These are phyloP conservation scores for Drosophila saltans DNA, from an alignment of 1,140 invertebrate species.

Conservation along the genomic window DNA sequence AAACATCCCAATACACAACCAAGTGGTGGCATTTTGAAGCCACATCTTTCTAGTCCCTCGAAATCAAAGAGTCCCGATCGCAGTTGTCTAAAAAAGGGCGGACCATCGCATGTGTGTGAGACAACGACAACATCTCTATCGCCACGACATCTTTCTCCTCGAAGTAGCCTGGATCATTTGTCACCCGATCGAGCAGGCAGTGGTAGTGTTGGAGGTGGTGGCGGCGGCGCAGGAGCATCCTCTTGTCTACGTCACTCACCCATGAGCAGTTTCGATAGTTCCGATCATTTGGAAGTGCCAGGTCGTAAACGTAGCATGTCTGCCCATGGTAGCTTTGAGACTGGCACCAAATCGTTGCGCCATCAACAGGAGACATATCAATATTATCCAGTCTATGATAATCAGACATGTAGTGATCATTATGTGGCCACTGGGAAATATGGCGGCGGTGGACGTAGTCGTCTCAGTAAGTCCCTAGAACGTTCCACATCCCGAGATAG, in stretches of 20 bases:
- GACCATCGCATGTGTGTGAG: slow-evolving; percentile 71
- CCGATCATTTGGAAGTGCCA: slow-evolving; percentile 75
- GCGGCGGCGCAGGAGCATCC: background rate
- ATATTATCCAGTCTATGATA: slow-evolving; percentile 82
- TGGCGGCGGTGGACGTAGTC: slow-evolving; percentile 44
- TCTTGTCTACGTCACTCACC: slow-evolving; percentile 74
- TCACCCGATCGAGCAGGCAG: slow-evolving; percentile 71
- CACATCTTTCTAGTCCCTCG: slow-evolving; percentile 64
- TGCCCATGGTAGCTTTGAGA: slow-evolving; percentile 80
- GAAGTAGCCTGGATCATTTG: slow-evolving; percentile 75
- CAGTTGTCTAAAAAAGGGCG: slow-evolving; percentile 78
- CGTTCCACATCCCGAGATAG: slow-evolving; percentile 77
- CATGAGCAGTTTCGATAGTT: slow-evolving; percentile 80
- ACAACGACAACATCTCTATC: slow-evolving; percentile 55
- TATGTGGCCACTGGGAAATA: slow-evolving; percentile 71
- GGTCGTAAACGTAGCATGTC: slow-evolving; percentile 76
- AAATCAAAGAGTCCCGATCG: slow-evolving; percentile 81
- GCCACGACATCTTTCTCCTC: slow-evolving; percentile 67
- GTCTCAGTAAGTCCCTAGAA: slow-evolving; percentile 77
- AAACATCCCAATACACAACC: slow-evolving; percentile 65
- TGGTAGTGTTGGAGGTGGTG: background rate
- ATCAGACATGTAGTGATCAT: slow-evolving; percentile 81
- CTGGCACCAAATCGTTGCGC: slow-evolving; percentile 36
- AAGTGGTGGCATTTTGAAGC: slow-evolving; percentile 69
- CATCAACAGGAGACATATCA: slow-evolving; percentile 74